These are phyloP conservation scores for Trissolcus basalis DNA, from an alignment of 1,140 invertebrate genomes.

Conservation along the genomic window DNA sequence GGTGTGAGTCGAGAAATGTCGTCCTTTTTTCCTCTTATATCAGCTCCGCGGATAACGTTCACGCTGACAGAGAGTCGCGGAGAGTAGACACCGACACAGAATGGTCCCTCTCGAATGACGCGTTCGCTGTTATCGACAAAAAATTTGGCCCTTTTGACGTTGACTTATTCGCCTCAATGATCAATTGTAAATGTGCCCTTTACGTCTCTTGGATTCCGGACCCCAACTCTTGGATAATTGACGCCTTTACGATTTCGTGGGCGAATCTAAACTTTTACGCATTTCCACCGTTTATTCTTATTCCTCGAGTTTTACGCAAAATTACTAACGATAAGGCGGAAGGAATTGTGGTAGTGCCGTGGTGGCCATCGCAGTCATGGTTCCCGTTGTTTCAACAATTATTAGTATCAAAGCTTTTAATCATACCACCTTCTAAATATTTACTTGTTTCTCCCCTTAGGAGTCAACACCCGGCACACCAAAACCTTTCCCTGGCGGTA, in stretches of 20 bases:
- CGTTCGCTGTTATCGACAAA: background rate
- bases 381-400: background rate
- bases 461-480: too few relatives aligned
- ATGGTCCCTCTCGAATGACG: background rate
- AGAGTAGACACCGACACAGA: background rate
- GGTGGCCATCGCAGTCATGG: background rate
- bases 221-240: background rate
- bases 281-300: background rate
- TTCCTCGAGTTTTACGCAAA: background rate
- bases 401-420: background rate
- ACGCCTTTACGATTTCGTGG: background rate
- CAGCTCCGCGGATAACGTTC: background rate
- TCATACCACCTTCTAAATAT: background rate
- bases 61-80: background rate
- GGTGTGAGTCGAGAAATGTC: background rate
- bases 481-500: too few relatives aligned
- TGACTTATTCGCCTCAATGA: background rate
- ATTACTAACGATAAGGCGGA: background rate
- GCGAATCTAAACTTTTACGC: background rate
- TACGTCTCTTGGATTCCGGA: background rate
- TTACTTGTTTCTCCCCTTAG: background rate
- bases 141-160: background rate
- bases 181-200: background rate
- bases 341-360: background rate
- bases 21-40: background rate